Evolutionary conservation across 1,140 invertebrate species (phyloP), one percentile per base, ranked within the genome.

Genomic region (Diorhabda sublineata): DNA sequence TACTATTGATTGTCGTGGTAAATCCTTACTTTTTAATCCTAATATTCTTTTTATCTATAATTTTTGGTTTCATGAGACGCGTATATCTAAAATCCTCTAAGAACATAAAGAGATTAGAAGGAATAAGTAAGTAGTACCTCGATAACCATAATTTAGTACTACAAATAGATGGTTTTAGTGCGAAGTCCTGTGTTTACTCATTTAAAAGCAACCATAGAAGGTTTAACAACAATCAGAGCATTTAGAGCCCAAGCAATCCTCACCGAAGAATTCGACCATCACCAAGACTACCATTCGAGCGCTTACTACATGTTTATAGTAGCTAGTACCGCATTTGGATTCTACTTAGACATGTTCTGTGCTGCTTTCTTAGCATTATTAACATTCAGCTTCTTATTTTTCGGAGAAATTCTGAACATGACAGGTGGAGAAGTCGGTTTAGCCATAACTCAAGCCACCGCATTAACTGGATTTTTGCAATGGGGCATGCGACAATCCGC

Each of bases 101-200:
- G 67, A 87, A 87, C 75, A 78, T 90, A 41, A 89, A 90, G 76
- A 78, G 88, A 67, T 78, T 90, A 5, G 88, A 90, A 78, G 86
- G 86, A 66, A 85, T 85, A 64, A 83, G 87, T 88, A 79, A 83
- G 82, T 77, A 60, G 3, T 52, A 5, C 47, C 9, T 52, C 47
- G 47, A 52, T 52, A 52, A 52, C 47, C 5, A 52, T 5, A 52
- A 52, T 52, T 52, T 52, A 6, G 5, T 52, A 52, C 5, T 52
- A 52, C 9, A 8, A 52, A 26, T 26, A 26, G 26, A 1, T 26
- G 26, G 26, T 26, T 83, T 26, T 71, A 91, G 90, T 87, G 57
- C 84, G 89, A 67, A 91, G 89, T 74, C 95, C 94, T 42, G 89
- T 95, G 3, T 93, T 94, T 73, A 93, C 93, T 45, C 87, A 92